Evolutionary conservation across 1,140 invertebrate species (phyloP).

Genomic region (Bicyclus anynana): DNA sequence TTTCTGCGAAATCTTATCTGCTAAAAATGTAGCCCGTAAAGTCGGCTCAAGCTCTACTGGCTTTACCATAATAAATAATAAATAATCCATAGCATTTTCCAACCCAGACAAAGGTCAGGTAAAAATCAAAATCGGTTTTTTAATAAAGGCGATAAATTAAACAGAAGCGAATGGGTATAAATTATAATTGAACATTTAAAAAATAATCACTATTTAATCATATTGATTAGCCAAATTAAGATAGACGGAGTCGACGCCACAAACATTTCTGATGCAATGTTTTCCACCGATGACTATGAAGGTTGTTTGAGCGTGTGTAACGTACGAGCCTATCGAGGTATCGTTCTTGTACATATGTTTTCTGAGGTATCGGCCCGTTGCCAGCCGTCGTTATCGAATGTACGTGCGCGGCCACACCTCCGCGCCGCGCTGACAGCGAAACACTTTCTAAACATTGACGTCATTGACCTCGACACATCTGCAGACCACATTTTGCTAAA

Average conservation of each 20-base stretch:
- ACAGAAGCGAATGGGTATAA: too few species aligned
- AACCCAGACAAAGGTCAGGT: too few species aligned
- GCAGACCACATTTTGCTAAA: constrained; percentile 13
- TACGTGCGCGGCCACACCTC: constrained; percentile 24
- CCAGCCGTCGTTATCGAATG: constrained; percentile 3
- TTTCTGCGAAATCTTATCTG: too few species aligned
- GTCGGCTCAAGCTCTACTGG: too few species aligned
- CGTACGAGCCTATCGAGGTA: neutral
- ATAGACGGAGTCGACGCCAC: neutral
- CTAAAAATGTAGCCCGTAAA: too few species aligned
- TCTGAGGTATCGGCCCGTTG: neutral
- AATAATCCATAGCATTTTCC: too few species aligned
- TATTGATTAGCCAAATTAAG: neutral
- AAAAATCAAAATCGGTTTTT: too few species aligned
- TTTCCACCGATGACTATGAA: neutral
- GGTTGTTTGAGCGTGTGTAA: neutral
- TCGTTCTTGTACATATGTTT: neutral
- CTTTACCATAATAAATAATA: too few species aligned
- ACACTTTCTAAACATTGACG: constrained; percentile 27
- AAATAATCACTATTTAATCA: too few species aligned
- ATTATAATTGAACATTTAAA: too few species aligned
- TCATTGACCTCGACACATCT: constrained; percentile 23
- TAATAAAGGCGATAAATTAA: too few species aligned
- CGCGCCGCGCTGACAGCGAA: constrained; percentile 9
- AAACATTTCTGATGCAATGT: constrained; percentile 20